These are phyloP conservation scores for Dynastes tityus DNA, from an alignment of 2,888 invertebrate genomes.

Conservation along the genomic window DNA sequence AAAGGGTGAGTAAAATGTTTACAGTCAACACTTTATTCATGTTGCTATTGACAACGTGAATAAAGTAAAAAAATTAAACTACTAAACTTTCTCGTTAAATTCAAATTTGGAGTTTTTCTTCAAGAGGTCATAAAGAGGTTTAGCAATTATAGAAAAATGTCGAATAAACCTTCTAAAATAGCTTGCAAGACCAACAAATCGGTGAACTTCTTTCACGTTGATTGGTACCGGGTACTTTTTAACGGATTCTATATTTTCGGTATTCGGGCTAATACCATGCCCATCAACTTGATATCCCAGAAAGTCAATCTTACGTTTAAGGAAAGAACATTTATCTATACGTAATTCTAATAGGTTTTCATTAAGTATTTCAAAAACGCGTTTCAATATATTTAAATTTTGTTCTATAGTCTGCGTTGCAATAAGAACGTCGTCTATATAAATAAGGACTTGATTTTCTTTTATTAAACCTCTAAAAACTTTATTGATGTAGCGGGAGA, in stretches of 20 bases:
- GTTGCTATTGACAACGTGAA: too few relatives aligned
- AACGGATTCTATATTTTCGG: conserved; percentile 26
- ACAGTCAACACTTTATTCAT: too few relatives aligned
- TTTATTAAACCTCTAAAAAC: too few relatives aligned
- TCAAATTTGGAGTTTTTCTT: conserved; percentile 56
- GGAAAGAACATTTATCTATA: neutral
- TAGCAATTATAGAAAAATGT: conserved; percentile 57
- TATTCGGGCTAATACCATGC: neutral
- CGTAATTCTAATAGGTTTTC: neutral
- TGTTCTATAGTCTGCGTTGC: neutral
- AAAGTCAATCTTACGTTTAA: neutral
- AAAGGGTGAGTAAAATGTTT: too few relatives aligned
- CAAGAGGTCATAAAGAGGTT: conserved; percentile 60
- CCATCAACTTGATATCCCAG: neutral
- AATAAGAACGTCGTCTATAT: neutral
- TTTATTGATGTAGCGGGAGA: too few relatives aligned
- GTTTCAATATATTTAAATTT: neutral
- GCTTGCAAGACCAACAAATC: too few relatives aligned
- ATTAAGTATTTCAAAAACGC: neutral
- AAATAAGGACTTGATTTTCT: neutral
- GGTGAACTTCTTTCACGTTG: too few relatives aligned
- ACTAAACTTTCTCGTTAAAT: conserved; percentile 57
- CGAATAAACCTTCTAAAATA: too few relatives aligned
- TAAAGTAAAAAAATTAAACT: too few relatives aligned
- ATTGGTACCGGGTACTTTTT: conserved; percentile 54